Conservation (phyloP, 2,888 invertebrate genomes). For the Acleris holmiana region DNA sequence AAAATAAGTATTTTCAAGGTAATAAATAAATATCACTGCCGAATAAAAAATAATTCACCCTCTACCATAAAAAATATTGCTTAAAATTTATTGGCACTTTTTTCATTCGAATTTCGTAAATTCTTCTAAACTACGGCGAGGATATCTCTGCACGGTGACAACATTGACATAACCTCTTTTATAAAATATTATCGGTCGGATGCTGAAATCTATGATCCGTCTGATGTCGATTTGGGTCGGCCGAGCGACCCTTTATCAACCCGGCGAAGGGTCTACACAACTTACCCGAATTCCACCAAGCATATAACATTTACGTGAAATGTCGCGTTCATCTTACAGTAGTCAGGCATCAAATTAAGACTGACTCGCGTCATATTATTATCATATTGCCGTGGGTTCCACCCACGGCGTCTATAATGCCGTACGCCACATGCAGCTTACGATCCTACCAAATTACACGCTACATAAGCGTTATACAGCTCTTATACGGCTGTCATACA, state of each 20-base stretch:
- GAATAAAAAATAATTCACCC: no score
- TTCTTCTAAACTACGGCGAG: no score
- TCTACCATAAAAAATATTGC: no score
- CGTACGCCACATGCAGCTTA: slow-evolving; percentile 30
- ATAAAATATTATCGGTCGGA: no score
- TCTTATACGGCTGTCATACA: slow-evolving; percentile 24
- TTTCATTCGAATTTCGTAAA: no score
- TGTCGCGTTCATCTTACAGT: slow-evolving; percentile 7
- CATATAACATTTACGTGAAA: slow-evolving; percentile 9
- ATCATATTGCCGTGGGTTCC: slow-evolving; percentile 29
- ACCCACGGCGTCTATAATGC: slow-evolving; percentile 24
- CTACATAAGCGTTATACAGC: slow-evolving; percentile 37
- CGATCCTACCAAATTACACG: slow-evolving; percentile 34
- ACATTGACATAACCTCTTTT: no score
- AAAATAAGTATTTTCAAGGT: slow-evolving; percentile 3
- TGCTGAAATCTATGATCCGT: no score
- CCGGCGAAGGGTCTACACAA: background rate
- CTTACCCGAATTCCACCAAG: background rate
- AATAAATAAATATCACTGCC: background rate
- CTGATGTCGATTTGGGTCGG: no score
- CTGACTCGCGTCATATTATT: slow-evolving; percentile 31
- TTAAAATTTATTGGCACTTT: no score
- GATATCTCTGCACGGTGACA: no score
- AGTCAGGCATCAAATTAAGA: slow-evolving; percentile 26
- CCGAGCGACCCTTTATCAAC: no score